These are phyloP conservation scores for Anaspis maculata DNA, from an alignment of 2,888 invertebrate species.

Conservation along the genomic window DNA sequence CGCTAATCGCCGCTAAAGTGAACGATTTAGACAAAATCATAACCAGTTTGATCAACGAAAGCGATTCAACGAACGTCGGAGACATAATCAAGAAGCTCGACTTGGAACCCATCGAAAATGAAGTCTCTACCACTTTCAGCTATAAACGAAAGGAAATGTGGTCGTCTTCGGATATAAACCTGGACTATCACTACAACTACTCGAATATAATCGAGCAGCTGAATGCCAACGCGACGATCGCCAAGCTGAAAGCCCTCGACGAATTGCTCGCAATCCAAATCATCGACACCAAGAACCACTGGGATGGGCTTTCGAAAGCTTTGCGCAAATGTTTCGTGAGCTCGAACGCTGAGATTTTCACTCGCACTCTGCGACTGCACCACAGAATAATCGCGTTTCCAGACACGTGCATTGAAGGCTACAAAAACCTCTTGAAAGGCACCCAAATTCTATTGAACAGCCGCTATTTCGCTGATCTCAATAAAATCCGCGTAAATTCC, in stretches of 20 bases:
- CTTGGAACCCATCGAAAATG: slow-evolving; percentile 10
- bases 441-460: slow-evolving; percentile 12
- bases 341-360: slow-evolving; percentile 16
- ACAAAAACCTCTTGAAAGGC: slow-evolving; percentile 17
- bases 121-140: too few relatives aligned
- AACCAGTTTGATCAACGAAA: slow-evolving; percentile 3
- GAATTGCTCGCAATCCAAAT: slow-evolving; percentile 13
- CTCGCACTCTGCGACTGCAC: slow-evolving; percentile 16
- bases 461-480: slow-evolving; percentile 8
- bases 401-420: slow-evolving; percentile 15
- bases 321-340: slow-evolving; percentile 19
- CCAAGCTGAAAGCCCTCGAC: slow-evolving; percentile 8
- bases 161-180: background rate
- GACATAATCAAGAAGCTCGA: slow-evolving; percentile 12
- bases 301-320: slow-evolving; percentile 15
- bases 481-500: slow-evolving; percentile 10
- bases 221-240: slow-evolving; percentile 8
- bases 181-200: slow-evolving; percentile 8
- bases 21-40: slow-evolving; percentile 8
- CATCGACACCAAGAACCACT: slow-evolving; percentile 18
- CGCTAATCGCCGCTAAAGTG: too few relatives aligned
- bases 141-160: background rate
- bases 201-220: slow-evolving; percentile 7
- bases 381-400: slow-evolving; percentile 18
- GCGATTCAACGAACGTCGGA: slow-evolving; percentile 3